A percentile compares a stretch with the other conserved stretches of the same genome.
phyloP scores from a whole-genome alignment of 2,797 vertebrate genomes.

The Acrocephalus scirpaceus region DNA sequence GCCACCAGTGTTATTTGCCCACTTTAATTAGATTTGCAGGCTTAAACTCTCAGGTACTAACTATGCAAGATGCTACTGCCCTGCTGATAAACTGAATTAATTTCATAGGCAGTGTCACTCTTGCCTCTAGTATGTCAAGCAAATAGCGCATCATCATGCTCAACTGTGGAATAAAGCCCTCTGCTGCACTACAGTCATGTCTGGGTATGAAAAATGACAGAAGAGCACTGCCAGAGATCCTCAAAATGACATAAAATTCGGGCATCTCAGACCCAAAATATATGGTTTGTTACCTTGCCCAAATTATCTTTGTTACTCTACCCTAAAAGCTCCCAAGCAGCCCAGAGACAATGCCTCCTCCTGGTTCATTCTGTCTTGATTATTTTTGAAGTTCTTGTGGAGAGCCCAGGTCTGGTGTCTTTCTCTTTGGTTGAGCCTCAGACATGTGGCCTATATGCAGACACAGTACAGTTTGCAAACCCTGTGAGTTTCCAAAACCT shows the following conservation, averaged over 20 bases:
- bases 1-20: not conserved
- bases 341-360: not conserved
- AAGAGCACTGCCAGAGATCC: not conserved
- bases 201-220: no score
- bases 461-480: not conserved
- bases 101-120: not conserved
- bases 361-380: not conserved
- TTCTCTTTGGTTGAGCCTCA: not conserved
- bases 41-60: not conserved
- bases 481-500: not conserved
- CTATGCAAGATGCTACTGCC: not conserved
- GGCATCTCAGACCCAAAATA: not conserved
- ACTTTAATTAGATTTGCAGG: rapidly evolving
- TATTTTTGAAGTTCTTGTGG: not conserved
- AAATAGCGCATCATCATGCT: not conserved
- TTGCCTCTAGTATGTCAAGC: not conserved
- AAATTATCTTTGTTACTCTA: not conserved
- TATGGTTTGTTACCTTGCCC: not conserved
- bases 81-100: not conserved
- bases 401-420: not conserved
- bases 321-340: not conserved
- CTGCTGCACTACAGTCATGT: no score
- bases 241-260: not conserved
- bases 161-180: not conserved
- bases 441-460: not conserved